Evolutionary conservation across 2,888 invertebrate genomes (phyloP).

Genomic region (Papilio elwesi): DNA sequence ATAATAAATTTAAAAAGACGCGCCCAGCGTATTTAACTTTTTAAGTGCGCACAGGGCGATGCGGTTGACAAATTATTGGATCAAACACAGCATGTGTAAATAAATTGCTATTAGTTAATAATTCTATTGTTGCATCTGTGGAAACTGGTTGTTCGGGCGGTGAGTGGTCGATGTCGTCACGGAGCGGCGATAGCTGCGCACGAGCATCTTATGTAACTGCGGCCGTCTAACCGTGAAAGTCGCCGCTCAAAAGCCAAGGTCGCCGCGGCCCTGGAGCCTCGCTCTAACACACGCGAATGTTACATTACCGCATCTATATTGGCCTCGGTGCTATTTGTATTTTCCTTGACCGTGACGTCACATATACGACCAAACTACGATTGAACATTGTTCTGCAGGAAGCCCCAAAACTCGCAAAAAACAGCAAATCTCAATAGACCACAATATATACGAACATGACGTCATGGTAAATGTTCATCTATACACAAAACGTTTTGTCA

Average conservation of each 20-base stretch:
- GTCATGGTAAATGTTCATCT: slow-evolving; percentile 51
- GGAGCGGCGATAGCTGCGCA: slow-evolving; percentile 62
- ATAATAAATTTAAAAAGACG: neutral
- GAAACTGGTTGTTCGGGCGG: slow-evolving; percentile 70
- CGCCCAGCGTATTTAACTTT: neutral
- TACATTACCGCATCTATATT: slow-evolving; percentile 67
- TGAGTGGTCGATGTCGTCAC: slow-evolving; percentile 75
- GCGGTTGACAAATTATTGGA: slow-evolving; percentile 20
- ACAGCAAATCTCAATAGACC: slow-evolving; percentile 43
- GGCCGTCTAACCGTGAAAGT: slow-evolving; percentile 84
- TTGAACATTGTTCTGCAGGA: slow-evolving; percentile 44
- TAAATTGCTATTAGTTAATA: slow-evolving; percentile 45
- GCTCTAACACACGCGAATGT: slow-evolving; percentile 73
- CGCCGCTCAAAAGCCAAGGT: slow-evolving; percentile 84
- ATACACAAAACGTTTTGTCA: slow-evolving; percentile 54
- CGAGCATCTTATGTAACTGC: slow-evolving; percentile 76
- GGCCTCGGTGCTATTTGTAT: slow-evolving; percentile 63
- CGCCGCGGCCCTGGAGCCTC: slow-evolving; percentile 75
- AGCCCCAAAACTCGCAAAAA: slow-evolving; percentile 50
- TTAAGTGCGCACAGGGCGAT: neutral
- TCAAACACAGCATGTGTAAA: slow-evolving; percentile 41
- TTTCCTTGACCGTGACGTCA: slow-evolving; percentile 73
- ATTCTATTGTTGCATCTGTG: slow-evolving; percentile 51
- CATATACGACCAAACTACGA: slow-evolving; percentile 61
- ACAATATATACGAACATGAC: slow-evolving; percentile 49